Conservation (phyloP, 2,113 vertebrate genomes). For the Cygnus atratus region DNA sequence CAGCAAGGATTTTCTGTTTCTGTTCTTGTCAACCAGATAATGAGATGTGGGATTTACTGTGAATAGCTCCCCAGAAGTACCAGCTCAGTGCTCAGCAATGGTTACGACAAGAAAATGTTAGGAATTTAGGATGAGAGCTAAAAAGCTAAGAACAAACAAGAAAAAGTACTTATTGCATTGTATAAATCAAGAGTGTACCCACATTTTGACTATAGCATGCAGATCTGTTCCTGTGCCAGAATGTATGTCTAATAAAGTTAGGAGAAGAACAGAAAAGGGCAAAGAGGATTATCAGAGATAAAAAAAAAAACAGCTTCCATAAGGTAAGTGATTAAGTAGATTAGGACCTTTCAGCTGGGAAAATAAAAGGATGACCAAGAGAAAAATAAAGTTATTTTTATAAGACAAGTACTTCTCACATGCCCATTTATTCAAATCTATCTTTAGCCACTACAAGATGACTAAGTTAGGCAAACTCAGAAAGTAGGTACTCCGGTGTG, state of each 20-base stretch:
- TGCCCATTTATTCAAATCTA: background rate
- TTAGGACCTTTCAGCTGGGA: background rate
- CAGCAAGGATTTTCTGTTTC: background rate
- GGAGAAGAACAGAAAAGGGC: background rate
- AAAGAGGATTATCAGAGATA: background rate
- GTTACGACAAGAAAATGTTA: background rate
- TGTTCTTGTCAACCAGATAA: background rate
- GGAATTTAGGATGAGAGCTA: background rate
- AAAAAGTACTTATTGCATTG: background rate
- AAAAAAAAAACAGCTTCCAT: background rate
- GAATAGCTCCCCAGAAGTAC: background rate
- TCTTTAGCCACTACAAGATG: background rate
- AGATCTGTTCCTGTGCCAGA: background rate
- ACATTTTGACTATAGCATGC: background rate
- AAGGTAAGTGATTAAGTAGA: background rate
- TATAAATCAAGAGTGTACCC: background rate
- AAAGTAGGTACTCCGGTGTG: background rate
- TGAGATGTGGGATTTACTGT: background rate
- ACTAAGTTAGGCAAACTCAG: background rate
- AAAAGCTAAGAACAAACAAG: background rate
- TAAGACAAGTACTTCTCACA: background rate
- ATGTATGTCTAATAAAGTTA: background rate
- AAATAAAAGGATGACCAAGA: background rate
- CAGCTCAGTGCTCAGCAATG: background rate
- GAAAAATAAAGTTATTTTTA: background rate